Percentiles rank a stretch among this genome's conserved stretches.
Conservation (phyloP, 2,113 vertebrate genomes). For the Bos taurus region DNA sequence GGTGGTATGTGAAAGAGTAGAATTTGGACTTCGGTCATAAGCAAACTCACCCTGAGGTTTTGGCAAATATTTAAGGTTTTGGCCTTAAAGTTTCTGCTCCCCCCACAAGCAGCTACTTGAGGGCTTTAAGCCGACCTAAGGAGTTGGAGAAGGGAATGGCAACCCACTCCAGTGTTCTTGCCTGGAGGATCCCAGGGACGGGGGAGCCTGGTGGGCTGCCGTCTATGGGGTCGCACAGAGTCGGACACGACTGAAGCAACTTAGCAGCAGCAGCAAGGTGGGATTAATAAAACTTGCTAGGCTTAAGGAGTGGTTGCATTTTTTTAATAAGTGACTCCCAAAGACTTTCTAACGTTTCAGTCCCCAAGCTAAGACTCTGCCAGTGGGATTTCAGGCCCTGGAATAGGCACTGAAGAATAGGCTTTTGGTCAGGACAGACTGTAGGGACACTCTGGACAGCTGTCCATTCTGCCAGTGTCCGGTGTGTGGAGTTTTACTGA, state of each 20-base stretch:
- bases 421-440: background rate
- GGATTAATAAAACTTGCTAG: background rate
- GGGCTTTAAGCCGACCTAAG: slow-evolving; percentile 35
- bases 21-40: background rate
- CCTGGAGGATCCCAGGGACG: too few relatives aligned
- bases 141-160: background rate
- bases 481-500: background rate
- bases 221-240: too few relatives aligned
- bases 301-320: slow-evolving; percentile 46
- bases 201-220: too few relatives aligned
- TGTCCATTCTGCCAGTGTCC: background rate
- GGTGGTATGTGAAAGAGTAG: background rate
- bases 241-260: too few relatives aligned
- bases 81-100: slow-evolving; percentile 16
- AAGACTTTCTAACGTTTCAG: slow-evolving; percentile 30
- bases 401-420: background rate
- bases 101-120: slow-evolving; percentile 25
- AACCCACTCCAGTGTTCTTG: too few relatives aligned
- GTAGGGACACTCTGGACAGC: background rate
- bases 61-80: slow-evolving; percentile 21
- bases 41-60: background rate
- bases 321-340: slow-evolving; percentile 33
- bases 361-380: background rate
- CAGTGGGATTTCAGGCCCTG: slow-evolving; percentile 9
- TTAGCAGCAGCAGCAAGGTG: too few relatives aligned